phyloP scores from a whole-genome alignment of 1,140 invertebrate genomes.

The Lepidurus arcticus region DNA sequence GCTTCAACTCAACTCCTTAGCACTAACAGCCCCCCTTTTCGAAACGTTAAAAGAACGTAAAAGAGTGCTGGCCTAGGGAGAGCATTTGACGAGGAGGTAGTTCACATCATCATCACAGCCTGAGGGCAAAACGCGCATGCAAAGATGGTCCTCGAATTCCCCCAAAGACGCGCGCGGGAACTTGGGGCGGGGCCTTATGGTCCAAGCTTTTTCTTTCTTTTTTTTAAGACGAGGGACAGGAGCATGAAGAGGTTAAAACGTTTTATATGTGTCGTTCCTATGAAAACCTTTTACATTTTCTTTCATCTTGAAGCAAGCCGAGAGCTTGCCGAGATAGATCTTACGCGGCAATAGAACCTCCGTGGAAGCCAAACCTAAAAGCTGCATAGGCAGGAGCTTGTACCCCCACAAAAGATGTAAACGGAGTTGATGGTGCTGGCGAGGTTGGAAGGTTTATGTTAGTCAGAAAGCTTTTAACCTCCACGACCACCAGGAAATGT shows the following conservation, averaged over 20 bases:
- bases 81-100: conserved; percentile 4
- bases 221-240: neutral
- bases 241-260: neutral
- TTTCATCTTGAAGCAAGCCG: conserved; percentile 3
- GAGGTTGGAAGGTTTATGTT: neutral
- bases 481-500: conserved; percentile 7
- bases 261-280: conserved; percentile 16
- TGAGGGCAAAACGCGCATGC: neutral
- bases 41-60: neutral
- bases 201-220: neutral
- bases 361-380: neutral
- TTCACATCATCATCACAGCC: neutral
- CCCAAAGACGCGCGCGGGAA: neutral
- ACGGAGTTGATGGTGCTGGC: neutral
- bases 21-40: conserved; percentile 4
- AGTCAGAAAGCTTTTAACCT: conserved; percentile 16
- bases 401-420: neutral
- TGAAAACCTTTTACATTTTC: conserved; percentile 12
- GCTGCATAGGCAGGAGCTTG: neutral
- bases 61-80: neutral
- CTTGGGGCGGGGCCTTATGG: neutral
- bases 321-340: neutral
- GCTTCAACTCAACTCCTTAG: conserved; percentile 1
- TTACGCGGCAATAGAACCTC: neutral
- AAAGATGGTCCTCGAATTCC: neutral